phyloP scores from a whole-genome alignment of 2,797 vertebrate genomes.

The Lemur catta region DNA sequence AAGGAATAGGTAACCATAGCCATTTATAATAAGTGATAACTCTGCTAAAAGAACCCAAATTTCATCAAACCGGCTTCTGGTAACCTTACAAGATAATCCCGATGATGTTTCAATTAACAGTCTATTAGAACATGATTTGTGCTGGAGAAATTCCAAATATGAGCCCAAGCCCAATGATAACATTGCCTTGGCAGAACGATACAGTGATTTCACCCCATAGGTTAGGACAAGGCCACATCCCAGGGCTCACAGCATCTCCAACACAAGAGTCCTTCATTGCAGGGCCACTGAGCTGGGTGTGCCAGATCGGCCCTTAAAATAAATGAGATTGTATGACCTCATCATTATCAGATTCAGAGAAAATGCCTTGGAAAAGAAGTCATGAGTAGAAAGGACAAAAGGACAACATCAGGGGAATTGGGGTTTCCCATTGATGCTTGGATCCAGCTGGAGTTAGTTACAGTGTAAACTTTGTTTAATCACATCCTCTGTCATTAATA shows the following conservation, averaged over 20 bases:
- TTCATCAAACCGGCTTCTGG: constrained; percentile 55
- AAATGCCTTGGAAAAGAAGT: constrained; percentile 68
- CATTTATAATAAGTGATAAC: constrained; percentile 19
- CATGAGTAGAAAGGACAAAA: constrained; percentile 38
- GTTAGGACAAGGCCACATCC: constrained; percentile 47
- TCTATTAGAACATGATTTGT: constrained; percentile 37
- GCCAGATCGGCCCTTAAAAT: constrained; percentile 56
- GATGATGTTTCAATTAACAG: neutral
- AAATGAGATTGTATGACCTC: constrained; percentile 61
- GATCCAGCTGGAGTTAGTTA: constrained; percentile 68
- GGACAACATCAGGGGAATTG: constrained; percentile 46
- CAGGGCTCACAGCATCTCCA: constrained; percentile 25
- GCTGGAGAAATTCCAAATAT: constrained; percentile 37
- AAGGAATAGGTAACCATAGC: neutral
- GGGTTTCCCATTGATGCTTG: constrained; percentile 55
- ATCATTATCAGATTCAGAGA: constrained; percentile 49
- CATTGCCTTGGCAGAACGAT: constrained; percentile 53
- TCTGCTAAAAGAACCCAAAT: neutral
- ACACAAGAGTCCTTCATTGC: constrained; percentile 51
- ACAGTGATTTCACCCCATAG: constrained; percentile 53
- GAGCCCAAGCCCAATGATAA: constrained; percentile 47
- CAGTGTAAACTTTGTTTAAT: constrained; percentile 54
- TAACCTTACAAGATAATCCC: neutral
- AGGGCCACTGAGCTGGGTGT: constrained; percentile 31
- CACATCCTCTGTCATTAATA: constrained; percentile 69